These are phyloP conservation scores for Drosophila macrospina DNA, from an alignment of 2,888 invertebrate species.

Conservation along the genomic window DNA sequence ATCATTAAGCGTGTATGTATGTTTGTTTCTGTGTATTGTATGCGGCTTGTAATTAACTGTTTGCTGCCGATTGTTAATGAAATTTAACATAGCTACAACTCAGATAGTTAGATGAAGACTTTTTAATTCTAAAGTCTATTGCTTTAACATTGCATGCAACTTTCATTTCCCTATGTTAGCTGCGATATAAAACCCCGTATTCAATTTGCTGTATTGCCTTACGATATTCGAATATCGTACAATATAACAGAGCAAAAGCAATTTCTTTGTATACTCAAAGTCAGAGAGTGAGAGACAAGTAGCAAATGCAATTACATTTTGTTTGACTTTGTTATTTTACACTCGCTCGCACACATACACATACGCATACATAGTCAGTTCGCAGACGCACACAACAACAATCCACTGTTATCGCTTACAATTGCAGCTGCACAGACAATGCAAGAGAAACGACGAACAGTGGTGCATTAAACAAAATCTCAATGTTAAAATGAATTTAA, in stretches of 20 bases:
- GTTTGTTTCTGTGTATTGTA: conserved; percentile 6
- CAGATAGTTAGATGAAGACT: too few species aligned
- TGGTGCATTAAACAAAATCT: conserved; percentile 18
- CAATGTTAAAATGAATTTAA: not conserved
- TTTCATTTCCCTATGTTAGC: too few species aligned
- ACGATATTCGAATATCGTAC: conserved; percentile 40
- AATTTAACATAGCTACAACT: not conserved
- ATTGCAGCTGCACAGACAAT: conserved; percentile 54
- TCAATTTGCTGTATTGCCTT: conserved; percentile 25
- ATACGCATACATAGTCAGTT: not conserved
- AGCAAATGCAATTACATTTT: conserved; percentile 56
- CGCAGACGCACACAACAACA: conserved; percentile 31
- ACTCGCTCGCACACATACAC: conserved; percentile 23
- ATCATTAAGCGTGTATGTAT: conserved; percentile 32
- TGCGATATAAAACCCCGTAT: not conserved
- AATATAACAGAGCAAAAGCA: conserved; percentile 37
- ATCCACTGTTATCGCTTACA: conserved; percentile 48
- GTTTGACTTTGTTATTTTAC: conserved; percentile 54
- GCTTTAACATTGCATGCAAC: too few species aligned
- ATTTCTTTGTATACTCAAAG: conserved; percentile 36
- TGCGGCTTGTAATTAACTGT: conserved; percentile 35
- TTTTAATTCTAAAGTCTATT: too few species aligned
- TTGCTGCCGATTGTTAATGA: conserved; percentile 40
- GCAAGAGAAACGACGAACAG: conserved; percentile 39
- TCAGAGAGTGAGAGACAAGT: conserved; percentile 31